These are phyloP conservation scores for Rhyacophila evoluta DNA, from an alignment of 2,888 invertebrate species.

Conservation along the genomic window DNA sequence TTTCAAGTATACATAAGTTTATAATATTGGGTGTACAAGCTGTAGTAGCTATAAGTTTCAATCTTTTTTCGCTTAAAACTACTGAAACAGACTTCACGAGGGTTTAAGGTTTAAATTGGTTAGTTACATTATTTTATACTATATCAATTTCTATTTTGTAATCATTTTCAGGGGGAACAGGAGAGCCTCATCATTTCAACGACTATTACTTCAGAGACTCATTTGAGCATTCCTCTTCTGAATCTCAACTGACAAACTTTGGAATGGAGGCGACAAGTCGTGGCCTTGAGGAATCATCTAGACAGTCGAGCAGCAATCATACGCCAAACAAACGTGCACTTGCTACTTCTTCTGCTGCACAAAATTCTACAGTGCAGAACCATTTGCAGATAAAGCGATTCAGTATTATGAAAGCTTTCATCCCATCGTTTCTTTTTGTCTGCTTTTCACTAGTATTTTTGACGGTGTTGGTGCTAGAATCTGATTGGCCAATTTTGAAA, in stretches of 20 bases:
- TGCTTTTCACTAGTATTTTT: conserved; percentile 76
- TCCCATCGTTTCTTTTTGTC: conserved; percentile 83
- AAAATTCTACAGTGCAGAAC: conserved; percentile 44
- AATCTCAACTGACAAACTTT: conserved; percentile 72
- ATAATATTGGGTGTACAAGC: too few species aligned
- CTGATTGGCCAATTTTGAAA: conserved; percentile 79
- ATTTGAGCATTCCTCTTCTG: conserved; percentile 83
- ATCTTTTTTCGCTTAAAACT: too few species aligned
- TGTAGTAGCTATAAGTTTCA: too few species aligned
- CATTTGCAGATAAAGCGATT: conserved; percentile 65
- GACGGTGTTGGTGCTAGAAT: conserved; percentile 81
- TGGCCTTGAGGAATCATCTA: conserved; percentile 60
- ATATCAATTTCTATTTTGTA: background rate
- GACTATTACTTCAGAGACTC: conserved; percentile 83
- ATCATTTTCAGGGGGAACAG: conserved; percentile 60
- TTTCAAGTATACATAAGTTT: too few species aligned
- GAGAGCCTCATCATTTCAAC: conserved; percentile 62
- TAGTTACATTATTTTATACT: too few species aligned
- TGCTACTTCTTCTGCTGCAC: conserved; percentile 54
- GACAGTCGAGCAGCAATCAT: conserved; percentile 66
- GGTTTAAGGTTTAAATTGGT: too few species aligned
- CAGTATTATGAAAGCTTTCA: conserved; percentile 78
- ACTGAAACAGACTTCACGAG: too few species aligned
- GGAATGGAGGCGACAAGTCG: conserved; percentile 56
- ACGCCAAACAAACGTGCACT: conserved; percentile 60